Base-by-base conservation (phyloP, 2,113 vertebrate genomes). In the Delphinus delphis region DNA sequence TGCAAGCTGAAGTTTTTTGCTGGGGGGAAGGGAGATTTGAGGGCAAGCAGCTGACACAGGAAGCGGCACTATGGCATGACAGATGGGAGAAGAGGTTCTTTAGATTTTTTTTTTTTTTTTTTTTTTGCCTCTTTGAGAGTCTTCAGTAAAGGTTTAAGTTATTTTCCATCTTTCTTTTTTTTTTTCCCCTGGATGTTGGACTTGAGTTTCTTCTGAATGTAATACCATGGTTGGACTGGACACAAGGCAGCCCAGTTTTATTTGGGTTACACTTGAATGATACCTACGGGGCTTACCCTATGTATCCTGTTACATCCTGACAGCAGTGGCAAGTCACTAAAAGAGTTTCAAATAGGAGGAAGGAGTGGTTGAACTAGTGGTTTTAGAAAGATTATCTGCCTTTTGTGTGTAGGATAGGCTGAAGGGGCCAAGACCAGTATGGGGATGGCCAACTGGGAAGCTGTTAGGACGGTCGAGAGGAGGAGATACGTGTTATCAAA, bases 41-140 rank as follows among this genome's bases (percentile, higher is more conserved):
- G 20, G 33, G 58, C 1, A 3, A 55, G 23, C 28, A n/a, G 18
- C 21, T 41, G 25, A 23, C 14, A 2, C 0, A 44, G 33, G 14
- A 20, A 47, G 20, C 26, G 25, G 11, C 31, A 2, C 33, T 20
- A 0, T 9, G n/a, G 6, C 3, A 5, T 28, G 47, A 31, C 9
- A 41, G 7, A 28, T 17, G 55, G 13, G n/a, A 60, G 12, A 38
- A 60, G 53, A 63, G 2, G 5, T 73, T 58, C 71, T 58, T 36
- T 18, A 60, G 36, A 36, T 36, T 36, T 36, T 36, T 36, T 36
- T 36, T 53, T n/a, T 38, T n/a, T 38, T 15, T 38, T 15, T 5
- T 23, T 31, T 80, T 38, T 44, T 53, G 31, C 53, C n/a, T 95
- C 67, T 71, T 76, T 62, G n/a, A 71, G 55, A 70, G 21, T 92